These are phyloP conservation scores for Agrilus biguttatus DNA, from an alignment of 2,888 invertebrate species.

Conservation along the genomic window DNA sequence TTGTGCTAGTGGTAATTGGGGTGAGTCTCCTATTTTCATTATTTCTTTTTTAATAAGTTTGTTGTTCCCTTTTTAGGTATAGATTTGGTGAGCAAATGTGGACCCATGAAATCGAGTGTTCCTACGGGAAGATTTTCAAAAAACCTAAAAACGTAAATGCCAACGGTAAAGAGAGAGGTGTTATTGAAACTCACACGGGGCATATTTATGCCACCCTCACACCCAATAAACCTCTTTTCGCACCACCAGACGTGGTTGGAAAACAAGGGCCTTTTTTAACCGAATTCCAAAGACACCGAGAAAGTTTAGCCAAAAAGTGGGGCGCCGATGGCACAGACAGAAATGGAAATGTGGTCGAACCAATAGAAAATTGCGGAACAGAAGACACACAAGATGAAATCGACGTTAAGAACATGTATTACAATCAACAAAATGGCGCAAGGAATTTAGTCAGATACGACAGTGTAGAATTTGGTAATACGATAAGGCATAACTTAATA, in stretches of 20 bases:
- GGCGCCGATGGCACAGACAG: neutral
- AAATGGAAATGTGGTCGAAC: no score
- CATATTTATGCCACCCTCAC: conserved; percentile 22
- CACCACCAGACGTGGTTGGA: neutral
- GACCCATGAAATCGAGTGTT: conserved; percentile 22
- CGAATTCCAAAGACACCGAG: conserved; percentile 9
- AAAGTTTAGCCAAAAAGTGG: conserved; percentile 10
- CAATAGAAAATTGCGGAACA: no score
- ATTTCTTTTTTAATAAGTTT: no score
- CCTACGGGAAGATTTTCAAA: conserved; percentile 13
- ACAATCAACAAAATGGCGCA: no score
- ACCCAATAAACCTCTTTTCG: conserved; percentile 10
- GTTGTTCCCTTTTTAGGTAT: conserved; percentile 3
- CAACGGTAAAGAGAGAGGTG: conserved; percentile 15
- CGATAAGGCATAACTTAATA: no score
- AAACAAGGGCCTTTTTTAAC: conserved; percentile 7
- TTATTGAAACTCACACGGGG: conserved; percentile 23
- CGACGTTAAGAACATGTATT: no score
- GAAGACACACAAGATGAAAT: no score
- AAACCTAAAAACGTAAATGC: conserved; percentile 3
- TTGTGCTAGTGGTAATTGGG: no score
- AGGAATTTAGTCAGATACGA: no score
- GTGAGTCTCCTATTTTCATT: no score
- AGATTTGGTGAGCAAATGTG: conserved; percentile 19
- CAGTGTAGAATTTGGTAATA: no score